A percentile compares a stretch with the other conserved stretches of the same genome.
Conservation (phyloP, 2,113 vertebrate genomes). For the Semnornis frantzii region DNA sequence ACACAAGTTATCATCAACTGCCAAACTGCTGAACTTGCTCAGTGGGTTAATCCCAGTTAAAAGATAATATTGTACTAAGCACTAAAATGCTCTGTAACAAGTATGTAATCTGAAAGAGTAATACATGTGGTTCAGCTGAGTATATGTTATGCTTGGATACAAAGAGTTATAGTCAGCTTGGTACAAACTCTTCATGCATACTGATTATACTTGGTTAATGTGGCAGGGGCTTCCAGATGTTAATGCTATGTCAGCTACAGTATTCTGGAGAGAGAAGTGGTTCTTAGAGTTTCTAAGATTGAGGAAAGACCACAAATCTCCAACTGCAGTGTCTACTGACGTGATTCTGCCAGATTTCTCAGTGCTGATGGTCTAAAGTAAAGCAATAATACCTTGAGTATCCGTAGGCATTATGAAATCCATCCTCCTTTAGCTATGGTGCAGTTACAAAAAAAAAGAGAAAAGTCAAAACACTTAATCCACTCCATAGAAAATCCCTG, state of each 20-base stretch:
- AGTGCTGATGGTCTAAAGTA: slow-evolving; percentile 31
- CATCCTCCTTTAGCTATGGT: slow-evolving; percentile 34
- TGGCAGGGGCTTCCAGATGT: slow-evolving; percentile 39
- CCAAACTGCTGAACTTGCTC: slow-evolving; percentile 49
- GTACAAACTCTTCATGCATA: slow-evolving; percentile 73
- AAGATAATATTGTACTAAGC: slow-evolving; percentile 52
- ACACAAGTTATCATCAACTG: slow-evolving; percentile 50
- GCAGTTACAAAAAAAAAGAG: slow-evolving; percentile 52
- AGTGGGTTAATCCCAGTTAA: slow-evolving; percentile 39
- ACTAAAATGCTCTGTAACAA: slow-evolving; percentile 66
- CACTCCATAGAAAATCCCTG: slow-evolving; percentile 55
- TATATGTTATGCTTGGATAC: slow-evolving; percentile 64
- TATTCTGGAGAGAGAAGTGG: slow-evolving; percentile 50
- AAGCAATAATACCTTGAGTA: slow-evolving; percentile 41
- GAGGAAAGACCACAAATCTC: slow-evolving; percentile 57
- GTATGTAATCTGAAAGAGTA: slow-evolving; percentile 61
- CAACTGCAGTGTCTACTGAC: slow-evolving; percentile 25
- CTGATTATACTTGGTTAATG: slow-evolving; percentile 67
- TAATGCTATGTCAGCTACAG: slow-evolving; percentile 16
- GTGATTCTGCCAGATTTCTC: slow-evolving; percentile 55
- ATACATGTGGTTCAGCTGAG: slow-evolving; percentile 50
- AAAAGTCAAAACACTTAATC: slow-evolving; percentile 47
- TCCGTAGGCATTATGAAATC: slow-evolving; percentile 39
- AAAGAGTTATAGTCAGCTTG: slow-evolving; percentile 66
- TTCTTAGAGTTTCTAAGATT: slow-evolving; percentile 15